A percentile compares a stretch with the other conserved stretches of the same genome.
Evolutionary conservation across 1,140 invertebrate species (phyloP).

Genomic region (Drosophila takahashii): DNA sequence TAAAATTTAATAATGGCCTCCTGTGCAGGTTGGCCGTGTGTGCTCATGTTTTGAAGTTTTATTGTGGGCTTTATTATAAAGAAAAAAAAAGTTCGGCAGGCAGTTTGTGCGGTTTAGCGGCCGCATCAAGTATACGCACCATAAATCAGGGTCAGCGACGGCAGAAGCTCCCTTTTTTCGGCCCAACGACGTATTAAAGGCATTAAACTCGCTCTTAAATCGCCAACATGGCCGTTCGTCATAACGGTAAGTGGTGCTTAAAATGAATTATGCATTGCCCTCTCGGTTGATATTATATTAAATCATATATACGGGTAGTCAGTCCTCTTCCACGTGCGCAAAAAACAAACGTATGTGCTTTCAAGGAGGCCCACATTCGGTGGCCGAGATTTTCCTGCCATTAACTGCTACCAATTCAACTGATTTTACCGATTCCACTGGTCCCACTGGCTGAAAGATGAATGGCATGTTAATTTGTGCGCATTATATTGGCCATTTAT

Average conservation of each 20-base stretch:
- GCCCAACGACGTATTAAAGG: conserved; percentile 73
- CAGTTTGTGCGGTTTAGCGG: conserved; percentile 69
- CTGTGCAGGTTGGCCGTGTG: conserved; percentile 6
- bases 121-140: conserved; percentile 78
- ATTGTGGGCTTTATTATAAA: conserved; percentile 42
- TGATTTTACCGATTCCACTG: background rate
- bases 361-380: background rate
- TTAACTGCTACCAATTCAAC: conserved; percentile 8
- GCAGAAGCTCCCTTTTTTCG: conserved; percentile 43
- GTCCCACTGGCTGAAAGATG: conserved; percentile 15
- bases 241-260: conserved; percentile 81
- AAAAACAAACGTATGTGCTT: conserved; percentile 22
- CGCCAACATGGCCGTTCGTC: conserved; percentile 62
- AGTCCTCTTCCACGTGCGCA: background rate
- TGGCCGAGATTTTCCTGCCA: conserved; percentile 44
- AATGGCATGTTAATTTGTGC: conserved; percentile 68
- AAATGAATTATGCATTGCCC: conserved; percentile 78
- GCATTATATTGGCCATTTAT: conserved; percentile 64
- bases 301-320: conserved; percentile 18
- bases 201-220: conserved; percentile 77
- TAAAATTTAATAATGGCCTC: conserved; percentile 73
- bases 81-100: conserved; percentile 34
- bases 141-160: conserved; percentile 74
- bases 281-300: conserved; percentile 43
- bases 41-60: conserved; percentile 60